Evolutionary conservation across 2,797 vertebrate genomes (phyloP).

Genomic region (Chlorospingus semifuscus): DNA sequence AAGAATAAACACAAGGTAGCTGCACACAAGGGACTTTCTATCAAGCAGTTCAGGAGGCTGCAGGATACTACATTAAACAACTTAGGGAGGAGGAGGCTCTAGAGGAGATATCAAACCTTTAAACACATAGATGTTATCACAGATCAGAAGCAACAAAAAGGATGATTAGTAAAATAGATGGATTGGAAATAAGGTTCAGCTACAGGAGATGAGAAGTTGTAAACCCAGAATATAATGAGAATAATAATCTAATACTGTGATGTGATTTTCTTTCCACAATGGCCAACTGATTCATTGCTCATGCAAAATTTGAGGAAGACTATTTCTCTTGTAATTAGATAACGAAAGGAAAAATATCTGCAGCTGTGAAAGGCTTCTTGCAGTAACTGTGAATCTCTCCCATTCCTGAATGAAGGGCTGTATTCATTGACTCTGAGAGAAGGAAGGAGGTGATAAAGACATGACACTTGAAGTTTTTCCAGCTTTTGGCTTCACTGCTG

Average conservation of each 20-base stretch:
- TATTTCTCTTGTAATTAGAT: slow-evolving; percentile 3
- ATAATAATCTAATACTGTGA: neutral
- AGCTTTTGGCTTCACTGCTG: neutral
- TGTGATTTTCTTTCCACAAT: neutral
- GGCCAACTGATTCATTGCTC: neutral
- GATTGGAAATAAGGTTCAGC: neutral
- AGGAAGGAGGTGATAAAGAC: slow-evolving; percentile 9
- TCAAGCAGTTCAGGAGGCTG: neutral
- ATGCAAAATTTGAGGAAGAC: neutral
- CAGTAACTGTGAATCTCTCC: slow-evolving; percentile 6
- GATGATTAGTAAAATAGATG: neutral
- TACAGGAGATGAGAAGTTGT: neutral
- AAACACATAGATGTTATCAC: neutral
- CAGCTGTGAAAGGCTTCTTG: slow-evolving; percentile 15
- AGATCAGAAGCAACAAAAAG: neutral
- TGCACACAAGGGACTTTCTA: neutral
- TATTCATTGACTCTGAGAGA: slow-evolving; percentile 4
- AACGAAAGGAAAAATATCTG: neutral
- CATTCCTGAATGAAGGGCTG: slow-evolving; percentile 16
- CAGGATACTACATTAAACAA: neutral
- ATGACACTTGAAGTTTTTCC: slow-evolving; percentile 31
- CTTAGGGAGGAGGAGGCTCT: neutral
- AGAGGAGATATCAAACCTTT: neutral
- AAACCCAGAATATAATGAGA: neutral
- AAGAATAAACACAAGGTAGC: neutral